Base-by-base conservation (phyloP, 2,113 vertebrate species). In the Xenotilapia caudafasciata region DNA sequence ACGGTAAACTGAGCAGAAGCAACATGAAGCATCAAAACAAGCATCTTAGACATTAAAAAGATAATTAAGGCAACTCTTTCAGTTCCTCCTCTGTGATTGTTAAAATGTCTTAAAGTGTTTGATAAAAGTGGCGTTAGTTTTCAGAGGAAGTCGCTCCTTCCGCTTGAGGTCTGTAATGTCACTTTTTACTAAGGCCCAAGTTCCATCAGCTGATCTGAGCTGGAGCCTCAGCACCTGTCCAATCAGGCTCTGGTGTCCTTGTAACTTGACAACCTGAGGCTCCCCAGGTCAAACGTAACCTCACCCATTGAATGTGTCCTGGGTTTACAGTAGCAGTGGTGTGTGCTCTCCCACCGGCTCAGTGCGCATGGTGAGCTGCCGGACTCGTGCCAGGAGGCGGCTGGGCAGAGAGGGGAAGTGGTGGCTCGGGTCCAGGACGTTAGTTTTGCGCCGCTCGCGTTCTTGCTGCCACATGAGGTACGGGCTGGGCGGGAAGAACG, bases 351-450 rank as follows among this genome's bases (percentile, higher is more conserved):
- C 98, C 0, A 95, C 95, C 0, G 97, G 92, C 87, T 97, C 97
- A 2, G 88, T 89, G 31, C 94, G 96, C 38, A 45, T 95, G 53
- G 97, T 97, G 26, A 97, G 49, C 80, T 96, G 96, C 51, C 90
- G 96, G 19, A 94, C 62, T 5, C 92, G 91, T 87, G 92, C 96
- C 9, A 96, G 90, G 1, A 99, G 85, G 62, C 98, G 97, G 80
- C 97, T 96, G 79, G 95, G 95, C 42, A 98, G 75, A 2, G 98
- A 96, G 7, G 98, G 98, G 33, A 96, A 92, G 45, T 99, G 99
- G 92, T 99, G 95, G 92, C 98, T 99, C 4, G 99, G 99, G 90
- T 99, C 98, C 86, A 99, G 94, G 28, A 99, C 94, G 86, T 99
- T 99, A 6, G 98, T 99, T 45, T 97, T 96, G n/a, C 99, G 97